These are phyloP conservation scores for Holothuria glaberrima DNA, from an alignment of 35 echinoderm and acorn worm species.

Conservation along the genomic window DNA sequence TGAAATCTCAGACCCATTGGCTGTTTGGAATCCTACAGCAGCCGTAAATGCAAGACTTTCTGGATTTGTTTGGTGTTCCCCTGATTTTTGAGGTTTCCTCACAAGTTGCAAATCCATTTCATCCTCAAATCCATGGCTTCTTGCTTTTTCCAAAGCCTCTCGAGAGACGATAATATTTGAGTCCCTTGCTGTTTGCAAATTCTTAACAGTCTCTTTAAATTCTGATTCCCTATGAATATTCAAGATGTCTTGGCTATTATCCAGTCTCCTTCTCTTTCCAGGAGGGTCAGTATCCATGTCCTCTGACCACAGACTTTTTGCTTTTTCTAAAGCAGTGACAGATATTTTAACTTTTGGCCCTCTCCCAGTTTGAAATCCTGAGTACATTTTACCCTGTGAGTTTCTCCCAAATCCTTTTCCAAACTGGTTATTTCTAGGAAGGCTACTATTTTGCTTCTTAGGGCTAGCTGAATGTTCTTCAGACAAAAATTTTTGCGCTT, in stretches of 20 bases:
- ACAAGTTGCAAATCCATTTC: no score
- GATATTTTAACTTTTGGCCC: neutral
- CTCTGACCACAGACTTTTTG: neutral
- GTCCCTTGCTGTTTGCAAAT: conserved; percentile 11
- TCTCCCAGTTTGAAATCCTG: conserved; percentile 20
- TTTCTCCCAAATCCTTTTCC: no score
- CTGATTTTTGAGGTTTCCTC: no score
- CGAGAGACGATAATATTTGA: neutral
- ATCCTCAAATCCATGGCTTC: neutral
- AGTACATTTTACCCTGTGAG: neutral
- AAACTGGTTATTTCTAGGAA: no score
- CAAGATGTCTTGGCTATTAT: neutral
- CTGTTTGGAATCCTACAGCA: conserved; percentile 66
- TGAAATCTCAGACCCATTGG: conserved; percentile 49
- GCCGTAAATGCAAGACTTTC: neutral
- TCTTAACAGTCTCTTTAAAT: no score
- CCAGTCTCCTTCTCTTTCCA: no score
- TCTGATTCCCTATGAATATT: neutral
- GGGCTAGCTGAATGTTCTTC: neutral
- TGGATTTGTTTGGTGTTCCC: neutral
- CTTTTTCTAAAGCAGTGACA: neutral
- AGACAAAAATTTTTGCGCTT: conserved; percentile 8
- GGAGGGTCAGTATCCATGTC: neutral
- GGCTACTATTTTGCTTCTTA: no score
- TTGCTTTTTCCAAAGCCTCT: neutral